Evolutionary conservation across 2,888 invertebrate genomes (phyloP), one percentile per base, ranked within the genome.

Genomic region (Chironomus riparius): DNA sequence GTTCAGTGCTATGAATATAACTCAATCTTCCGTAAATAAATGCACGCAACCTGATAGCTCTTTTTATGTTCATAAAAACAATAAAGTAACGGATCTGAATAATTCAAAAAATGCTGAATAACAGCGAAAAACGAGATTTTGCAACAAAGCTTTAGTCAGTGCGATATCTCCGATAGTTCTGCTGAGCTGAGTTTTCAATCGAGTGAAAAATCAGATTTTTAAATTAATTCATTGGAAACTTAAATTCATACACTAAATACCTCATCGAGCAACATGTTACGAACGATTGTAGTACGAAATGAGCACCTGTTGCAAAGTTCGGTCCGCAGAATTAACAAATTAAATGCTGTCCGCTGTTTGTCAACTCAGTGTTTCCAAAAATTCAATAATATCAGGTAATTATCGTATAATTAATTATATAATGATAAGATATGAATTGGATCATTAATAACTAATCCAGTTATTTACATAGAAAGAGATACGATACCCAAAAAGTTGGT

Each of bases 281-380:
- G 92, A 86, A 89, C 90, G 84, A 88, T 91, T 81, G 85, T 88
- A 81, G 85, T 88, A 83, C 89, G 91, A 86, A 90, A 89, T 83
- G 89, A 90, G 83, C 83, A 89, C 80, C 78, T 81, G 78, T 83
- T 91, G 80, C 89, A 88, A 81, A 86, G 87, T 81, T 85, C 88
- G 80, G 82, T 90, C 70, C 87, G 87, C 83, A 88, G 87, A 85
- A 85, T 86, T 80, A 82, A 87, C 78, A 85, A 88, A 80, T 83
- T 84, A 78, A 90, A 88, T 83, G 82, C 86, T 79, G 83, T 87
- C 78, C 87, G 89, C 85, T 88, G 88, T 83, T 79, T 88, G 79
- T 86, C 86, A 79, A 86, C 87, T 78, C 88, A 90, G 84, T 86
- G 88, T 82, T 82, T 86, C 78, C 88, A 87, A 84, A 88, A 87